Conservation (phyloP, 2,113 vertebrate genomes). For the Serinus canaria region DNA sequence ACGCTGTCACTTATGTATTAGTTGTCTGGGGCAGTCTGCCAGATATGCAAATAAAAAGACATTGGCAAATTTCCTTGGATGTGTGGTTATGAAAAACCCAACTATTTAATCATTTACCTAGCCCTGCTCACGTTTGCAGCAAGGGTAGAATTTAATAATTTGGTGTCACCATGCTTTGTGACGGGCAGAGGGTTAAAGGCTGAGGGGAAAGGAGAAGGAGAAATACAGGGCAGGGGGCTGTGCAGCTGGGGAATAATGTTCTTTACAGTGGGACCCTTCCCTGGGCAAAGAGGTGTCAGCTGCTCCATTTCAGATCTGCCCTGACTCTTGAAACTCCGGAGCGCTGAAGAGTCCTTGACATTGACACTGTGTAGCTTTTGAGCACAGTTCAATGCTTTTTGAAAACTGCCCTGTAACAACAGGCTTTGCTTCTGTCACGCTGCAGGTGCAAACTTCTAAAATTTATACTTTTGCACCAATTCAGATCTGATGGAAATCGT, state of each 20-base stretch:
- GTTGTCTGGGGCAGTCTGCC: slow-evolving; percentile 68
- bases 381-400: neutral
- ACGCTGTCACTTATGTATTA: slow-evolving; percentile 58
- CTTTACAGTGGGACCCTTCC: neutral
- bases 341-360: neutral
- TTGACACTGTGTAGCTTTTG: neutral
- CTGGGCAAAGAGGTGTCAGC: slow-evolving; percentile 11
- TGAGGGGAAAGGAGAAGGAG: slow-evolving; percentile 2
- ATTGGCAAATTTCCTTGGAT: slow-evolving; percentile 75
- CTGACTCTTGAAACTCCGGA: neutral
- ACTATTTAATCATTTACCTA: slow-evolving; percentile 63
- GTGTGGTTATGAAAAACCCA: slow-evolving; percentile 55
- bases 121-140: slow-evolving; percentile 41
- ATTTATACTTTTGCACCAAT: neutral
- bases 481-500: neutral
- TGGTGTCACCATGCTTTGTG: slow-evolving; percentile 51
- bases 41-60: slow-evolving; percentile 77
- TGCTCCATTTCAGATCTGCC: neutral
- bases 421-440: neutral
- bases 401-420: neutral
- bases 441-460: neutral
- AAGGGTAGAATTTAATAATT: slow-evolving; percentile 35
- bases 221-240: neutral
- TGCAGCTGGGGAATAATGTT: neutral
- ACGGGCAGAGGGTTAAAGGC: slow-evolving; percentile 48